Evolutionary conservation across 2,113 vertebrate genomes (phyloP), one percentile per base, ranked within the genome.

Genomic region (Triplophysa siluroides): DNA sequence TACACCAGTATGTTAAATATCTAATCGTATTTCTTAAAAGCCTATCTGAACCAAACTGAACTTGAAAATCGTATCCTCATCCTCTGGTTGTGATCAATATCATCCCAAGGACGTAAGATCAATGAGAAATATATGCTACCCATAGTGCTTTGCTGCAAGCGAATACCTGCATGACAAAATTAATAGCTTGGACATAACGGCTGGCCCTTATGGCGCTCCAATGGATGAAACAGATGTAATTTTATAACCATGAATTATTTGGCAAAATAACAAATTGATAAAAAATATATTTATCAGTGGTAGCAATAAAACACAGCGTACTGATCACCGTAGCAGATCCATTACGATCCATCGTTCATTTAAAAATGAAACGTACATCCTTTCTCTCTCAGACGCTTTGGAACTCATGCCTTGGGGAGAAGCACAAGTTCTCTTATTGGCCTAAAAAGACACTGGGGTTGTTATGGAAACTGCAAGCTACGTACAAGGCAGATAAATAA

Each of bases 391-490:
- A 45, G 12, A 63, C 26, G 63, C 43, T 54, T 13, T 26, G 41
- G 60, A 9, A 43, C 74, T 64, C 26, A 71, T 24, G 38, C 33
- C 16, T 58, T 23, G 70, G 61, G 64, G 63, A 70, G 62, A 77
- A 65, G 61, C 47, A 77, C 68, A 76, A 33, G 19, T 29, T 58
- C 45, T 43, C 47, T 21, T 18, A 9, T 45, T 1, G 1, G 29
- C 58, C 29, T 73, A 56, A 18, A 54, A 76, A 76, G 70, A 56
- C 23, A 33, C 41, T 33, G n/a, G 18, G 45, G 83, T 81, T 82
- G 76, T 23, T 74, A 79, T 82, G 76, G 83, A 26, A 84, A 84
- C 80, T 19, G 14, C 19, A n/a, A 77, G 78, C 76, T 9, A 7
- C 14, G 24, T 61, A 74, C 43, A 68, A 62, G 43, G 41, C 23